phyloP scores from a whole-genome alignment of 2,113 vertebrate species.

The Rhizomys pruinosus region DNA sequence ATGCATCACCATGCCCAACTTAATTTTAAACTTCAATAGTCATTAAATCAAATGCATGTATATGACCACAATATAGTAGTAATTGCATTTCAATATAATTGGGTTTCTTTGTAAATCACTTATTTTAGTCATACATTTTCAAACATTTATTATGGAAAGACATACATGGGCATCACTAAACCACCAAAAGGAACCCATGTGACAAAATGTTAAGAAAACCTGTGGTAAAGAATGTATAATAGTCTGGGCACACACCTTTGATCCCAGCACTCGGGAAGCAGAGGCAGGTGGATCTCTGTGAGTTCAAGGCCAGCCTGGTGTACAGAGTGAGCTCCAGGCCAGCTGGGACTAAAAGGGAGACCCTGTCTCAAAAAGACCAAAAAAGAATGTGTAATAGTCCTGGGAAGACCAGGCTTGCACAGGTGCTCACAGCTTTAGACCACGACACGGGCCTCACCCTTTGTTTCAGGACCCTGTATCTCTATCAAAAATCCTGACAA shows the following conservation, averaged over 20 bases:
- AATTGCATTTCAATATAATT: background rate
- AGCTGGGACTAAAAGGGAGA: too few species aligned
- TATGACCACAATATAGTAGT: background rate
- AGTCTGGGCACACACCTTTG: too few species aligned
- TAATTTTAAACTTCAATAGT: background rate
- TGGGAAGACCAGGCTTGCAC: background rate
- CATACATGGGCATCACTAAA: background rate
- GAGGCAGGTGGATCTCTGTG: too few species aligned
- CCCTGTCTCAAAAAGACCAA: too few species aligned
- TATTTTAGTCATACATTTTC: slow-evolving; percentile 36
- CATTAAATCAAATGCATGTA: background rate
- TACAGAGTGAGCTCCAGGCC: too few species aligned
- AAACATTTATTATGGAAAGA: slow-evolving; percentile 25
- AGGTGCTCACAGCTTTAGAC: background rate
- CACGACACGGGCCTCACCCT: background rate
- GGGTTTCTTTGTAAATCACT: background rate
- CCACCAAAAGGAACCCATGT: background rate
- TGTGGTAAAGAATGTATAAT: background rate
- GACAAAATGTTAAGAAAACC: background rate
- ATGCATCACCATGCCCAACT: too few species aligned
- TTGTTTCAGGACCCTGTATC: background rate
- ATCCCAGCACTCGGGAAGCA: too few species aligned
- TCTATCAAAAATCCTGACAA: background rate
- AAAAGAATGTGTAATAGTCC: background rate
- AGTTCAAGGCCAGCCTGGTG: too few species aligned